Percentiles rank a stretch among this genome's conserved stretches.
Evolutionary conservation across 2,113 vertebrate species (phyloP).

Genomic region (Halichoeres trimaculatus): DNA sequence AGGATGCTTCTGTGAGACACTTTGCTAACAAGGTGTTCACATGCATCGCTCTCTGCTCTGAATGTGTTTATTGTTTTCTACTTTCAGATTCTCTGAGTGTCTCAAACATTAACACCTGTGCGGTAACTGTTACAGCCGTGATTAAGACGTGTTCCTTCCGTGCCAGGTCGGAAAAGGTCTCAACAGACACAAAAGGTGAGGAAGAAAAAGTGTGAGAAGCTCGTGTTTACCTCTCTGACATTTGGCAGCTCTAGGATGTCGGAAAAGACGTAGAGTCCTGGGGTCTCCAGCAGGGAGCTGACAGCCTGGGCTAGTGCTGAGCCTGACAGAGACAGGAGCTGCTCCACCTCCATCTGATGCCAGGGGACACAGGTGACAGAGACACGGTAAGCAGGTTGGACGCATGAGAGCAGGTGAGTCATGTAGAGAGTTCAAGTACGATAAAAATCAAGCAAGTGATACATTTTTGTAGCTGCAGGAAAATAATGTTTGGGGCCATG

Average conservation of each 20-base stretch:
- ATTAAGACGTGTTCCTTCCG: constrained; percentile 1
- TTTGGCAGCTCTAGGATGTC: constrained; percentile 86
- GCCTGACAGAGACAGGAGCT: constrained; percentile 85
- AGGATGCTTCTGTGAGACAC: constrained; percentile 1
- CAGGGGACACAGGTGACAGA: constrained; percentile 37
- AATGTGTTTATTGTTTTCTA: neutral
- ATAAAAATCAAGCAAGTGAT: constrained; percentile 18
- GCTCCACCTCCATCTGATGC: constrained; percentile 86
- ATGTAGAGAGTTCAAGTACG: neutral
- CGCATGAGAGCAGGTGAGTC: constrained; percentile 1
- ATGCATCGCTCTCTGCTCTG: neutral
- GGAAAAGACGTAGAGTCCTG: constrained; percentile 86
- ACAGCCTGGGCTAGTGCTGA: constrained; percentile 83
- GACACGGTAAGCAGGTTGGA: constrained; percentile 32
- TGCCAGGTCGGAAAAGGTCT: constrained; percentile 27
- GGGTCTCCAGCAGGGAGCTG: constrained; percentile 85
- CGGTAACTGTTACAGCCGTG: neutral
- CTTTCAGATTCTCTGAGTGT: neutral
- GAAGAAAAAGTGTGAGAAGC: constrained; percentile 8
- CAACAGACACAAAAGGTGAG: constrained; percentile 2
- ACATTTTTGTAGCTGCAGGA: neutral
- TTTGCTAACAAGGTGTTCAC: constrained; percentile 4
- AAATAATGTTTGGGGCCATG: neutral
- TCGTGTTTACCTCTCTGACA: constrained; percentile 82
- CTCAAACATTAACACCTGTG: neutral